Evolutionary conservation across 2,113 vertebrate genomes (phyloP), one percentile per base, ranked within the genome.

Genomic region (Acanthochromis polyacanthus): DNA sequence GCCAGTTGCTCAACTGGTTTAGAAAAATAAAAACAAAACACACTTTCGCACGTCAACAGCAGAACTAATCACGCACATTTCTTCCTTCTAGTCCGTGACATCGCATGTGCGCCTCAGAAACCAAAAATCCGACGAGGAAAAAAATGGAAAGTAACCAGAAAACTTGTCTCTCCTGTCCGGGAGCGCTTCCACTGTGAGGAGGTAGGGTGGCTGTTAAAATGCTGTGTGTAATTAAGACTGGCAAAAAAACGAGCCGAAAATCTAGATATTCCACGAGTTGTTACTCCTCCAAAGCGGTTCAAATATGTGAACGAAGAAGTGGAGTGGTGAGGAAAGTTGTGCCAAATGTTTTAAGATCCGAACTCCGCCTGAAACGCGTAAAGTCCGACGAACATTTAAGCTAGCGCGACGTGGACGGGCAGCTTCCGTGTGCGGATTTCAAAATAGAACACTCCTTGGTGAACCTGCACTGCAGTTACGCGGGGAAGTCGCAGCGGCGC

Each of bases 281-380:
- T 28, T 32, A 53, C 50, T 85, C 78, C 80, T 69, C 67, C 32
- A n/a, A 14, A 60, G 22, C 30, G 15, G 10, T 43, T 70, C 60
- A 80, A 84, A 82, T 51, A 63, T 78, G 85, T 60, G 84, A 60
- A 65, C 38, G 85, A 66, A 70, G 74, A 68, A 87, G 81, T 73
- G 86, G 28, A 72, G 68, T 76, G 66, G 64, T 64, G 67, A 62
- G 88, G 51, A 83, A 87, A 15, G 11, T 36, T 17, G 75, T 84
- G 82, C 51, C 70, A 83, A 85, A 80, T 69, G 83, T 81, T 92
- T 85, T 70, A 83, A 78, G 80, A 78, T 64, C 87, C 30, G 2
- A 86, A 88, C 90, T 88, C 86, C 87, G 90, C 87, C 90, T 93
- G 91, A 57, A 85, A 90, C 70, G 79, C 87, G 70, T 78, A 22